Percentiles rank a stretch among this genome's conserved stretches.
These are phyloP conservation scores for Dugesia japonica DNA, from an alignment of 2,888 invertebrate species.

Conservation along the genomic window DNA sequence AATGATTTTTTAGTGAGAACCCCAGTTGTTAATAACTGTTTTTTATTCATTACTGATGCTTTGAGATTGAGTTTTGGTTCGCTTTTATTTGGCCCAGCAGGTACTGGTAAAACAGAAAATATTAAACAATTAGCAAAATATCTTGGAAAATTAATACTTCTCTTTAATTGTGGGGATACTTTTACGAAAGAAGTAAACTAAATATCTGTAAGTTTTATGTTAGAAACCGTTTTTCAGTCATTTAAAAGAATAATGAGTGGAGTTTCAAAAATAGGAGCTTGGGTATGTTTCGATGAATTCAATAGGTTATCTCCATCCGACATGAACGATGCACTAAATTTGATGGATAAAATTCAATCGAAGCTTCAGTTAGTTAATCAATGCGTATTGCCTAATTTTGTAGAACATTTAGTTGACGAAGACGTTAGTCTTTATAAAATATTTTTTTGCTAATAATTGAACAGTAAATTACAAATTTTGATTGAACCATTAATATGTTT, in stretches of 20 bases:
- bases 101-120: neutral
- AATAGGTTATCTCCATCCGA: neutral
- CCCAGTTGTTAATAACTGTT: neutral
- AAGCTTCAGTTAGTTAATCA: neutral
- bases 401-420: neutral
- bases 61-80: neutral
- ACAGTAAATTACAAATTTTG: too few species aligned
- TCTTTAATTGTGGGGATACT: constrained; percentile 7
- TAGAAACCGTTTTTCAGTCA: neutral
- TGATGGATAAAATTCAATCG: neutral
- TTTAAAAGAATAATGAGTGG: neutral
- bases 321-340: neutral
- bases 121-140: constrained; percentile 1
- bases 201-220: neutral
- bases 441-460: too few species aligned
- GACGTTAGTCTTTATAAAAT: neutral
- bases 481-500: too few species aligned
- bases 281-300: neutral
- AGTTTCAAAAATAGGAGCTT: neutral
- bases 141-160: neutral
- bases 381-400: neutral
- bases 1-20: neutral
- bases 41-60: neutral
- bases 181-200: neutral
- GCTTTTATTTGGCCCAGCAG: neutral